Conservation (phyloP, 2,113 vertebrate species). For the Murina feae region DNA sequence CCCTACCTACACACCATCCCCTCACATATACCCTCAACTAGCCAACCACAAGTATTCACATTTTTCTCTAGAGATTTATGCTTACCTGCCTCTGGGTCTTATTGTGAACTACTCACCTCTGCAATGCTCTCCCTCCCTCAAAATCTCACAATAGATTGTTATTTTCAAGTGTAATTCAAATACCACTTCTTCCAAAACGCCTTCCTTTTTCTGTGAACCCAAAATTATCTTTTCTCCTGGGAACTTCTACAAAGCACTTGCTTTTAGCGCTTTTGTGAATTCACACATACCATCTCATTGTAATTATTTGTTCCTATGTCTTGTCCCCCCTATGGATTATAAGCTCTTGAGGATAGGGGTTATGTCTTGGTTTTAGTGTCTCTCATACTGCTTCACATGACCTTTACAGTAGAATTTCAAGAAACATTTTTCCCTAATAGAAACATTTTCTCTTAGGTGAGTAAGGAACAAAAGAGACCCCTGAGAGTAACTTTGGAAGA, state of each 20-base stretch:
- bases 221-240: neutral
- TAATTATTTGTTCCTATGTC: neutral
- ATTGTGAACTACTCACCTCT: neutral
- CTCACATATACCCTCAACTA: neutral
- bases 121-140: neutral
- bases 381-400: neutral
- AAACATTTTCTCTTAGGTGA: neutral
- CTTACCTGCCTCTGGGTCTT: neutral
- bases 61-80: neutral
- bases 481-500: neutral
- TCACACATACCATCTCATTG: neutral
- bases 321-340: neutral
- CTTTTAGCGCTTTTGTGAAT: neutral
- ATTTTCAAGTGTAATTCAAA: neutral
- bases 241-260: neutral
- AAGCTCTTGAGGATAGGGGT: neutral
- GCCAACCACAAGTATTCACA: neutral
- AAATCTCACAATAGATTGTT: neutral
- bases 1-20: too few relatives aligned
- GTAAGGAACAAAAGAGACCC: neutral
- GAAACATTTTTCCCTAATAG: neutral
- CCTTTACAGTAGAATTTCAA: neutral
- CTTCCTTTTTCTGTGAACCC: neutral
- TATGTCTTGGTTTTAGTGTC: neutral
- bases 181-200: neutral